Evolutionary conservation across 2,797 vertebrate species (phyloP), one percentile per base, ranked within the genome.

Genomic region (Spheniscus humboldti): DNA sequence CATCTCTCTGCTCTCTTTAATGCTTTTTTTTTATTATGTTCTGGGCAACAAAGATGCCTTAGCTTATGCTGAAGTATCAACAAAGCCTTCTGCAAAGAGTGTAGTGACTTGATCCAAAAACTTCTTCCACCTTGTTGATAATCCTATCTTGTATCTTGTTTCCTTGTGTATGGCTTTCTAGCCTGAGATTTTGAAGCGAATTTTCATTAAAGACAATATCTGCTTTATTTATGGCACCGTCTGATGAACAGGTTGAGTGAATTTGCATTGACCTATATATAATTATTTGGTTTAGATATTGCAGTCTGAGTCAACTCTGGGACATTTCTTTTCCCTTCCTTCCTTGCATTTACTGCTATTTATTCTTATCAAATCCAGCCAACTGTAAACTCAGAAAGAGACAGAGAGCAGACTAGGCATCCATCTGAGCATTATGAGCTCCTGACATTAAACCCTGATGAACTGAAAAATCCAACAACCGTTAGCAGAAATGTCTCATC

Each of bases 211-310:
- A 67, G 74, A 48, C 20, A 63, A 25, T 71, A 25, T 71, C 75
- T 79, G 45, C n/a, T 95, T 94, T 88, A 83, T 86, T 90, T 88
- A 69, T 77, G 55, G 45, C 50, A 53, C 55, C 57, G 13, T 56
- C 28, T 72, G 48, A 64, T 39, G 43, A 86, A 56, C 24, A 66
- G n/a, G 12, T 73, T 93, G 64, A 71, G 27, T 76, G 67, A 86
- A 85, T 89, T 62, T 55, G 35, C 10, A 27, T 19, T 96, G 89
- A 95, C 67, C 53, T 96, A 79, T 67, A 81, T 87, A 31, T 88
- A 94, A 86, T 90, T 56, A 82, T 92, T 93, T 93, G 86, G 90
- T 96, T 84, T 86, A 64, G 84, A 64, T 87, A 45, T 14, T 28
- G 14, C 35, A 79, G 80, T 78, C 72, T 53, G 78, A 87, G 76